Percentiles rank a stretch among this genome's conserved stretches.
Evolutionary conservation across 2,797 vertebrate species (phyloP).

Genomic region (Balearica regulorum): DNA sequence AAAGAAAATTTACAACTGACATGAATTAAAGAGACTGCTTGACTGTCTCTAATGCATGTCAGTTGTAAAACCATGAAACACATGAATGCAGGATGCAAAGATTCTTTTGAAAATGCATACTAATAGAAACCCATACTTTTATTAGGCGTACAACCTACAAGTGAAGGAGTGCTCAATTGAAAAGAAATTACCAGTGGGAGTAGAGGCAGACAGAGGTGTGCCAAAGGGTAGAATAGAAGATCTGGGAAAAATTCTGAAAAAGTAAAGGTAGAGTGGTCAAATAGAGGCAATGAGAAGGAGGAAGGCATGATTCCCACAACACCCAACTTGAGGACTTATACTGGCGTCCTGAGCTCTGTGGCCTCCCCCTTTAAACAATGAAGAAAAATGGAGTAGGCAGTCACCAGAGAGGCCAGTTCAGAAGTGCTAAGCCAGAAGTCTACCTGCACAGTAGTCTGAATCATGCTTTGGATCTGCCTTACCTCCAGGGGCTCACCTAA

Average conservation of each 20-base stretch:
- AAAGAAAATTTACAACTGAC: neutral
- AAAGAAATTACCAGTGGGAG: neutral
- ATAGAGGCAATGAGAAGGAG: neutral
- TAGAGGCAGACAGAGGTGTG: neutral
- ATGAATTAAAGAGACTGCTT: neutral
- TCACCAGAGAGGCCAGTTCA: neutral
- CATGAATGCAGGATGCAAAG: neutral
- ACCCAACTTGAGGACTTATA: neutral
- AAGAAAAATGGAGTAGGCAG: neutral
- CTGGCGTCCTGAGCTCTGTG: neutral
- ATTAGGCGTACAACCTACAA: neutral
- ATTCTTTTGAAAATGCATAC: neutral
- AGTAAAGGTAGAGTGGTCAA: neutral
- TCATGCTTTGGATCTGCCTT: neutral
- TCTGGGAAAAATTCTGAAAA: neutral
- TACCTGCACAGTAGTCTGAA: neutral
- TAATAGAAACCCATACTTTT: neutral
- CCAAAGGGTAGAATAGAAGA: neutral
- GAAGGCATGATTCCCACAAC: neutral
- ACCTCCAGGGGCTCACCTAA: neutral
- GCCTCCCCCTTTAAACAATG: neutral
- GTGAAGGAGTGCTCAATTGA: neutral
- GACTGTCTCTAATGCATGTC: neutral
- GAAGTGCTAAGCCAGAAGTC: neutral
- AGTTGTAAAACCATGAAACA: neutral